These are phyloP conservation scores for Triplophysa tibetana DNA, from an alignment of 2,113 vertebrate species.

Conservation along the genomic window DNA sequence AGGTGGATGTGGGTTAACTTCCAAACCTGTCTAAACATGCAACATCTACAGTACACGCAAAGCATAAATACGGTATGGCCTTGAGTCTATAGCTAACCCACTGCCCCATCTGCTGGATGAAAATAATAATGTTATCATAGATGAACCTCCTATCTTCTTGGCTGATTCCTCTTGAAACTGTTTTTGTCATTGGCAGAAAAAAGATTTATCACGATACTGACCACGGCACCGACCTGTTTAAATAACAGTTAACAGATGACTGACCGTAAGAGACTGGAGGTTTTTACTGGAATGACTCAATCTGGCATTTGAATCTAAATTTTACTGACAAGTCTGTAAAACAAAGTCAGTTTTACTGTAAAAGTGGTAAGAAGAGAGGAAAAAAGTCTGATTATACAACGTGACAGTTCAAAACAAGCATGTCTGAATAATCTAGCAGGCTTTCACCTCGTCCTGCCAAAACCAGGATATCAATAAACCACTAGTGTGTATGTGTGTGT, in stretches of 20 bases:
- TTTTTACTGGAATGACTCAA: constrained; percentile 15
- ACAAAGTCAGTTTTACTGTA: constrained; percentile 5
- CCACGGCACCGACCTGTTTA: constrained; percentile 5
- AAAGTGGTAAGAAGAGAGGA: background rate
- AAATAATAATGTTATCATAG: background rate
- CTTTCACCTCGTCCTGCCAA: background rate
- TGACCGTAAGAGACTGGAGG: background rate
- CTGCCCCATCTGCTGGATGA: constrained; percentile 42
- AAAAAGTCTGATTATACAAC: background rate
- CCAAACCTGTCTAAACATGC: background rate
- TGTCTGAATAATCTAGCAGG: background rate
- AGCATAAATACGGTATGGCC: too few species aligned
- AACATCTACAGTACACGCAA: background rate
- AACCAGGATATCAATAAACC: background rate
- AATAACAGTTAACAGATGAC: constrained; percentile 31
- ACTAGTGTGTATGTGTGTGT: background rate
- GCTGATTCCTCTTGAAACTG: background rate
- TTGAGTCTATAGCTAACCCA: background rate
- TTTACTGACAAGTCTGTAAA: background rate
- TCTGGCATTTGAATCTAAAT: background rate
- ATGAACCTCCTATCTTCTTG: background rate
- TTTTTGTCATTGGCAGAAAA: constrained; percentile 5
- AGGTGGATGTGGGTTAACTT: background rate
- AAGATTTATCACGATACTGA: background rate
- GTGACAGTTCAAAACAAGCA: background rate